Percentiles rank a stretch among this genome's conserved stretches.
phyloP scores from a whole-genome alignment of 2,888 invertebrate species.

The Lissonota sp. region DNA sequence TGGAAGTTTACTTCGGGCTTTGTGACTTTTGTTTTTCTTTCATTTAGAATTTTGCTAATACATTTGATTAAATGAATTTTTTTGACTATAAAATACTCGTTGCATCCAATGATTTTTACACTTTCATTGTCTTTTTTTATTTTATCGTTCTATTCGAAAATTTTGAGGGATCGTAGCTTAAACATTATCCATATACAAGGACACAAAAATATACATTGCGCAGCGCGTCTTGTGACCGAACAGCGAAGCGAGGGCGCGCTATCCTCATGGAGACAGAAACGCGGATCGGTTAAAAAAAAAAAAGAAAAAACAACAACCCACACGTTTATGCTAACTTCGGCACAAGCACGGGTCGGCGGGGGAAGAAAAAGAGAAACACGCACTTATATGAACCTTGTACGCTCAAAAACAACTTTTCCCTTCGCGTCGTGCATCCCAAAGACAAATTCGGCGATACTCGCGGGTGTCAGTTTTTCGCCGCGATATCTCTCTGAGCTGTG shows the following conservation, averaged over 20 bases:
- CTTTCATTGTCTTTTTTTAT: neutral
- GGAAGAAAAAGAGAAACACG: conserved; percentile 4
- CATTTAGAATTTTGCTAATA: neutral
- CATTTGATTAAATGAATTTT: neutral
- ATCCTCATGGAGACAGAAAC: neutral
- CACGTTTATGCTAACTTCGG: conserved; percentile 67
- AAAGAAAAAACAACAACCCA: conserved; percentile 59
- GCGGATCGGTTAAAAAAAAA: conserved; percentile 23
- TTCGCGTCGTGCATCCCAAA: conserved; percentile 55
- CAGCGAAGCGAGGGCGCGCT: too few species aligned
- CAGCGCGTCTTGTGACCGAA: neutral
- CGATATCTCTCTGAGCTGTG: too few species aligned
- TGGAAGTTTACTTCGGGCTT: too few species aligned
- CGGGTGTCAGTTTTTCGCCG: neutral
- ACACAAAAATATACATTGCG: neutral
- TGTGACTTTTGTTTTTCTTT: neutral
- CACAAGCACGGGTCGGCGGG: neutral
- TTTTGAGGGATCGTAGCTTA: neutral
- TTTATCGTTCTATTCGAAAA: neutral
- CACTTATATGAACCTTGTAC: conserved; percentile 10
- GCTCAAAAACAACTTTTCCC: conserved; percentile 23
- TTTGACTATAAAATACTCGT: neutral
- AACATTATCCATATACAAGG: neutral
- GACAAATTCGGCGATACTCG: conserved; percentile 63
- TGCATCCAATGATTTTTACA: neutral